Evolutionary conservation across 2,888 invertebrate species (phyloP).

Genomic region (Leptopterna dolabrata): DNA sequence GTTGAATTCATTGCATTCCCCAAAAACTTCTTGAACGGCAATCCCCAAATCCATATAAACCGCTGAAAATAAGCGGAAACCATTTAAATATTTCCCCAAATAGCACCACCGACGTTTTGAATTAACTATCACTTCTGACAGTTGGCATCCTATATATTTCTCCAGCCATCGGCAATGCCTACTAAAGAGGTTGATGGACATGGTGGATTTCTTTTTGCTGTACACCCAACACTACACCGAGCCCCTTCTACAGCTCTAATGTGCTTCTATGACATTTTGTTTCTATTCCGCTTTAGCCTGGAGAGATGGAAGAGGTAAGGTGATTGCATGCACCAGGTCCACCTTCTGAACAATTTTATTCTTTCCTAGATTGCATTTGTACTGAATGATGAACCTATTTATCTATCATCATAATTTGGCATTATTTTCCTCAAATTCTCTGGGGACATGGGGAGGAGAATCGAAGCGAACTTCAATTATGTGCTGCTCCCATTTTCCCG

Average conservation of each 20-base stretch:
- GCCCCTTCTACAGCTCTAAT: neutral
- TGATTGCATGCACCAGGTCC: slow-evolving; percentile 38
- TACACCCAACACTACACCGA: neutral
- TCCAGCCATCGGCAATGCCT: neutral
- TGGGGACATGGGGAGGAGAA: neutral
- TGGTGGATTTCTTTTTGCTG: neutral
- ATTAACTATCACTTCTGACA: too few species aligned
- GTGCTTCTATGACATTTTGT: slow-evolving; percentile 23
- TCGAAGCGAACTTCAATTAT: neutral
- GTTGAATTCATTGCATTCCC: too few species aligned
- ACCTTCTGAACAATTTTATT: slow-evolving; percentile 9
- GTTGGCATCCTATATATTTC: too few species aligned
- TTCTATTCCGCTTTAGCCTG: slow-evolving; percentile 57
- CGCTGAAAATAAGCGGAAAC: too few species aligned
- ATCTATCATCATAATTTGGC: neutral
- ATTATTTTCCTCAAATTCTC: neutral
- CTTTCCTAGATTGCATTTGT: slow-evolving; percentile 1
- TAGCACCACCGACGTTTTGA: too few species aligned
- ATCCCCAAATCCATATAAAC: too few species aligned
- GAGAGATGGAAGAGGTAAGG: slow-evolving; percentile 60
- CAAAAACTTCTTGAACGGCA: too few species aligned
- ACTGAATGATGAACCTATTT: neutral
- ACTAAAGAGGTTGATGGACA: neutral
- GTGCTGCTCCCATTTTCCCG: neutral
- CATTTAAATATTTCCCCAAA: too few species aligned